Base-by-base conservation (phyloP, 2,888 invertebrate species). In the Sthenelais limicola region DNA sequence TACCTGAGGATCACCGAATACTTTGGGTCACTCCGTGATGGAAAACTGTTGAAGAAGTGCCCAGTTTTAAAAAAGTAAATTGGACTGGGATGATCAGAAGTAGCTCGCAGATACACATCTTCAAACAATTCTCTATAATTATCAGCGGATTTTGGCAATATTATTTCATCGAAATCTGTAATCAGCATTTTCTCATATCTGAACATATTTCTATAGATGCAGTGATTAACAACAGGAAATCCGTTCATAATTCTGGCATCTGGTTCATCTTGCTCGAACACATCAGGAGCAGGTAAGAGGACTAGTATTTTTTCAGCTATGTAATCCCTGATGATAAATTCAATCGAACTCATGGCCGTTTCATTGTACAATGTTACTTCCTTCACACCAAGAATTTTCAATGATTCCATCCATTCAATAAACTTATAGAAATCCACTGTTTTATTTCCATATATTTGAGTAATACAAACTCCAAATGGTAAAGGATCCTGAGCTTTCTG, bases 121-220 rank as follows among this genome's bases (percentile, higher is more conserved):
- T 1, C 24, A 24, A 70, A 9, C 54, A 70, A 18, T 24, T 33
- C 54, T 12, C 38, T 52, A 43, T 70, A 70, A 28, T 49, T 52
- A n/a, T 24, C 24, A 24, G 49, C 54, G 35, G 62, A 48, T n/a
- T 48, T 30, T 15, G 78, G 78, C 47, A 78, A 48, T 15, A 78
- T 74, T 12, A 77, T 30, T 54, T 78, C 78, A 62, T 76, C 74
- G 32, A 78, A 56, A 35, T 75, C 76, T 18, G 76, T 54, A 12
- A 71, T 43, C n/a, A 72, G 15, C 7, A 77, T 43, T n/a, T 72
- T 52, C n/a, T 68, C 62, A 47, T 75, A 77, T 12, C 73, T 47
- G 69, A 73, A 69, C 51, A 78, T 69, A 68, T 77, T 75, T n/a
- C 76, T 28, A 69, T 78, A 77, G 52, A 77, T 38, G 35, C 78